Evolutionary conservation across 2,888 invertebrate species (phyloP), one percentile per base, ranked within the genome.

Genomic region (Podabrus alpinus): DNA sequence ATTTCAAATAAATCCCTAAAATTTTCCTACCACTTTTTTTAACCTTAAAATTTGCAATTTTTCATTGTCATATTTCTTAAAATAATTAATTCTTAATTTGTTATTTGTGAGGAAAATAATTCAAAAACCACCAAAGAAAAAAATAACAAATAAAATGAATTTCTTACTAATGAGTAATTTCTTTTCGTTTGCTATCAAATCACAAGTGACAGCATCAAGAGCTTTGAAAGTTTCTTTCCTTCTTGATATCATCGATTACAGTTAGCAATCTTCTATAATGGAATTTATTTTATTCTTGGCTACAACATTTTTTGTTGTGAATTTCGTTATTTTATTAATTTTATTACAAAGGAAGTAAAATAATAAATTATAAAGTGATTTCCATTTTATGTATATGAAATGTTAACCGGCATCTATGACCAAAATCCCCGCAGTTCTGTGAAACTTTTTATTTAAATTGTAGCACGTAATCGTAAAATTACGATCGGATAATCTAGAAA

Each of bases 1-100:
- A 19, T 70, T 67, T 64, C 62, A 64, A 64, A 64, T 64, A 64
- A 64, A 64, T 19, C 13, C 62, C 62, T 64, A 19, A 19, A 62
- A 45, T 45, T 45, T 45, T 45, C 45, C 45, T 45, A 45, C n/a
- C 62, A 62, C 15, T 16, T 64, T 64, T 24, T 64, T 64, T 64
- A 64, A 64, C 62, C 19, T 64, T 15, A 13, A 64, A 21, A 19
- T 64, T 64, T 19, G 62, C n/a, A 64, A 64, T 64, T 64, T 64
- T 21, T 64, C 62, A 62, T 62, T 62, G 62, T 62, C 19, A 45
- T 45, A n/a, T 45, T 45, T 45, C 45, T 45, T 45, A 45, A 45
- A 45, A 45, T 45, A 45, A n/a, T 45, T 45, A 45, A 29, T 29
- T 29, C 13, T 13, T 5, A 29, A 45, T n/a, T 45, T 45, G n/a